A percentile compares a stretch with the other conserved stretches of the same genome.
phyloP scores from a whole-genome alignment of 2,888 invertebrate genomes.

The Creontiades dilutus region DNA sequence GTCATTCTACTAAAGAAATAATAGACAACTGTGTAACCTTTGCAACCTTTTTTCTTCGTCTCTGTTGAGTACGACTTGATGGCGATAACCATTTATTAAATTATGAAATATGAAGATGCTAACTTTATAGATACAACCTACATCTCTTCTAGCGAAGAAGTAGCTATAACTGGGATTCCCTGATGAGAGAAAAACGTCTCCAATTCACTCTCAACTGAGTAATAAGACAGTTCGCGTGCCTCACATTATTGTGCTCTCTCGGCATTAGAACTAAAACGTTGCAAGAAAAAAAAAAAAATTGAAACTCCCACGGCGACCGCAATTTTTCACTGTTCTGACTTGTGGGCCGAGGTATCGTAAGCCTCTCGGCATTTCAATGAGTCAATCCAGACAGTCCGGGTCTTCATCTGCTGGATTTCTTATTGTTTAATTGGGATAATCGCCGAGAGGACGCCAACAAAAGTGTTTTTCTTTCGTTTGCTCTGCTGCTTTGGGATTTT shows the following conservation, averaged over 20 bases:
- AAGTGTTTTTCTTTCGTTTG: background rate
- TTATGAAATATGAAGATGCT: no score
- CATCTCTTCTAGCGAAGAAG: no score
- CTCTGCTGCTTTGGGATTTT: background rate
- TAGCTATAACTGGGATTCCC: no score
- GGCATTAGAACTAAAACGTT: background rate
- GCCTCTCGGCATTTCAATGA: conserved; percentile 49
- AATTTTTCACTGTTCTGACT: background rate
- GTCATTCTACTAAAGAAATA: no score
- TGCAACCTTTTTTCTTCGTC: no score
- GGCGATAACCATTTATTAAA: no score
- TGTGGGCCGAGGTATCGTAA: background rate
- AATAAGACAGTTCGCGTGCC: background rate
- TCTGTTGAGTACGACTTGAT: no score
- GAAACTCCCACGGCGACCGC: background rate
- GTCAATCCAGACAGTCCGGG: conserved; percentile 33
- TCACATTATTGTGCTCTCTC: background rate
- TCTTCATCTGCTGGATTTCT: conserved; percentile 21
- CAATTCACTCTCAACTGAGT: background rate
- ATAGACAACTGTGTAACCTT: no score
- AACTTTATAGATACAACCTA: no score
- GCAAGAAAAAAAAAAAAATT: background rate
- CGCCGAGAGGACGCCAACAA: conserved; percentile 27
- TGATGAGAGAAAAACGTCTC: background rate
- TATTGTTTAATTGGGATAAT: conserved; percentile 65